Evolutionary conservation across 92 coral and sea anemone species (phyloP).

Genomic region (Porites cylindrica): DNA sequence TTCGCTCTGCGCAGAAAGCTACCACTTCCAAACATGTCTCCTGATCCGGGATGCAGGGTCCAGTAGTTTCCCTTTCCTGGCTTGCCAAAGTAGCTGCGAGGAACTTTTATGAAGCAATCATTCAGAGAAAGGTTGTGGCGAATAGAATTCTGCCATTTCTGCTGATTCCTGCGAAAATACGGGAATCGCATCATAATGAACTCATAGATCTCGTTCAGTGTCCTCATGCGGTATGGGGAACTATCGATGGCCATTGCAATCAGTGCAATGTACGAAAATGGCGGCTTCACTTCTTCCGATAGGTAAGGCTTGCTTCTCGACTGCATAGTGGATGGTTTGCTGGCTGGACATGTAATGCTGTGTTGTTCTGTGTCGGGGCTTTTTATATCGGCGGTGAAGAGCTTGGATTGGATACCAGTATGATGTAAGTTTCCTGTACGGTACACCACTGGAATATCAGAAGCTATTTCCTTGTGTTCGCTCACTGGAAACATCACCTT

Average conservation of each 20-base stretch:
- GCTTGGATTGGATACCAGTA: conserved; percentile 50
- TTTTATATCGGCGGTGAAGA: conserved; percentile 64
- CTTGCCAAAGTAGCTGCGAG: conserved; percentile 95
- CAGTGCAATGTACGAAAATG: conserved; percentile 95
- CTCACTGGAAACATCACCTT: conserved; percentile 33
- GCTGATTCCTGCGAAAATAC: conserved; percentile 96
- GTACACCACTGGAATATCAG: conserved; percentile 50
- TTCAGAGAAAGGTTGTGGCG: conserved; percentile 95
- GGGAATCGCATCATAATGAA: conserved; percentile 79
- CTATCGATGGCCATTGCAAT: conserved; percentile 98
- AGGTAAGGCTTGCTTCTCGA: conserved; percentile 91
- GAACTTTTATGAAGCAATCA: conserved; percentile 98
- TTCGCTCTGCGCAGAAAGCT: conserved; percentile 96
- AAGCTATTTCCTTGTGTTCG: conserved; percentile 35
- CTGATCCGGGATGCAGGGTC: conserved; percentile 96
- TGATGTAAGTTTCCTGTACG: conserved; percentile 45
- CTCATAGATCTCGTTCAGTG: conserved; percentile 97
- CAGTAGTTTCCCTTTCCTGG: conserved; percentile 99
- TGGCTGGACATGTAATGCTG: conserved; percentile 9
- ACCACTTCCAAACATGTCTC: conserved; percentile 98
- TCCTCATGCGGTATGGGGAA: conserved; percentile 94
- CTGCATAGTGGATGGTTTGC: conserved; percentile 62
- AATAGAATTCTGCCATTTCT: conserved; percentile 99
- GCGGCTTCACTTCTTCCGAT: conserved; percentile 97
- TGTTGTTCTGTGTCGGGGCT: conserved; percentile 39